Percentiles rank a stretch among this genome's conserved stretches.
Conservation (phyloP, 2,113 vertebrate species). For the Protobothrops mucrosquamatus region DNA sequence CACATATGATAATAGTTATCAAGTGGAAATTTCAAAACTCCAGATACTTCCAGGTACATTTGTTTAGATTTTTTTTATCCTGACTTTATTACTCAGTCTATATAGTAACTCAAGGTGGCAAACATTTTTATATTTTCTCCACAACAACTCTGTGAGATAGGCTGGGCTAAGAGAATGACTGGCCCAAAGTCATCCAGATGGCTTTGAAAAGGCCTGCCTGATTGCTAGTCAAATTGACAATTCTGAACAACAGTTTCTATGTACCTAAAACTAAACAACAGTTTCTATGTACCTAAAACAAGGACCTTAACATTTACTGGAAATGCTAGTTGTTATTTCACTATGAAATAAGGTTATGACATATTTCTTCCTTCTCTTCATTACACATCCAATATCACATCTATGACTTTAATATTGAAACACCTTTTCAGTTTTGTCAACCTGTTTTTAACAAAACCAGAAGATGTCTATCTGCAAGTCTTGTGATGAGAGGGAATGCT, state of each 20-base stretch:
- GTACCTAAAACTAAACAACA: background rate
- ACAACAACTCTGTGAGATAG: background rate
- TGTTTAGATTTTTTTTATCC: background rate
- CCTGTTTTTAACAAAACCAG: slow-evolving; percentile 73
- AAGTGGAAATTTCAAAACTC: background rate
- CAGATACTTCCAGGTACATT: background rate
- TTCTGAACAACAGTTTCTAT: background rate
- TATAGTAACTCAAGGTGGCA: background rate
- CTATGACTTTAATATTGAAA: slow-evolving; percentile 93
- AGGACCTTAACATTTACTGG: slow-evolving; percentile 68
- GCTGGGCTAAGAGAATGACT: background rate
- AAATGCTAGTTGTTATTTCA: slow-evolving; percentile 94
- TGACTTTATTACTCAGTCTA: background rate
- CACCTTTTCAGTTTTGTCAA: slow-evolving; percentile 90
- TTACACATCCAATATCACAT: slow-evolving; percentile 90
- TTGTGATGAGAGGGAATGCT: background rate
- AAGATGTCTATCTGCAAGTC: background rate
- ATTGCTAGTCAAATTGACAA: background rate
- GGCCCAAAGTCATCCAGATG: background rate
- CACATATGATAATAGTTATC: background rate
- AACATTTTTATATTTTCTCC: background rate
- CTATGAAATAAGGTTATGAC: slow-evolving; percentile 91
- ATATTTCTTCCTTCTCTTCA: slow-evolving; percentile 96
- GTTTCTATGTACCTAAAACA: background rate
- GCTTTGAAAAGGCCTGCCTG: background rate